Evolutionary conservation across 2,113 vertebrate species (phyloP).

Genomic region (Seriola aureovittata): DNA sequence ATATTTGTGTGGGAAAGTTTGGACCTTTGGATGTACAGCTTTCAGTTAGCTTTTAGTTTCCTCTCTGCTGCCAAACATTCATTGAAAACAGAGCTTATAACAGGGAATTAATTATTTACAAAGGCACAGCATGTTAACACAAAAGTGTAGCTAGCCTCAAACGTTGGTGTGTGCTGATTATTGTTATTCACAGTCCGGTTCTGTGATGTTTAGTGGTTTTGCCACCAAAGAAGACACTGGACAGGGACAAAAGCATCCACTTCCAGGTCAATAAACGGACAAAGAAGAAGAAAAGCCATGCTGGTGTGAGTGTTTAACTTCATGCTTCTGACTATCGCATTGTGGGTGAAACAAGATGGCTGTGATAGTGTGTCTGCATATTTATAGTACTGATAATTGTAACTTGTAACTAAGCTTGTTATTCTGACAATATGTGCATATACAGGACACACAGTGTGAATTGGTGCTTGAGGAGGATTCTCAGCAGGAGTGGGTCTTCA

Average conservation of each 20-base stretch:
- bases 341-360: constrained; percentile 17
- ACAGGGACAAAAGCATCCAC: constrained; percentile 14
- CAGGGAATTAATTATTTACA: not conserved
- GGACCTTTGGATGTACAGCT: not conserved
- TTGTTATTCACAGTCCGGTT: not conserved
- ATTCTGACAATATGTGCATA: constrained; percentile 1
- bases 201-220: constrained; percentile 58
- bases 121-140: not conserved
- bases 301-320: constrained; percentile 50
- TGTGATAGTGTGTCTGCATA: not conserved
- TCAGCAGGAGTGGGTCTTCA: constrained; percentile 93
- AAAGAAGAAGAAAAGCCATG: constrained; percentile 38
- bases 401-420: not conserved
- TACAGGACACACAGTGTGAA: constrained; percentile 88
- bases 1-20: constrained; percentile 30
- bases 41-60: not conserved
- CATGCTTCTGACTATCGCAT: not conserved
- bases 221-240: constrained; percentile 53
- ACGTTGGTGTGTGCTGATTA: constrained; percentile 9
- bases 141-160: not conserved
- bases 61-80: not conserved
- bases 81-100: constrained; percentile 19
- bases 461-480: constrained; percentile 85
- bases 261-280: constrained; percentile 32
- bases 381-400: not conserved